phyloP scores from a whole-genome alignment of 2,797 vertebrate genomes.

The Spinus olivaceus region DNA sequence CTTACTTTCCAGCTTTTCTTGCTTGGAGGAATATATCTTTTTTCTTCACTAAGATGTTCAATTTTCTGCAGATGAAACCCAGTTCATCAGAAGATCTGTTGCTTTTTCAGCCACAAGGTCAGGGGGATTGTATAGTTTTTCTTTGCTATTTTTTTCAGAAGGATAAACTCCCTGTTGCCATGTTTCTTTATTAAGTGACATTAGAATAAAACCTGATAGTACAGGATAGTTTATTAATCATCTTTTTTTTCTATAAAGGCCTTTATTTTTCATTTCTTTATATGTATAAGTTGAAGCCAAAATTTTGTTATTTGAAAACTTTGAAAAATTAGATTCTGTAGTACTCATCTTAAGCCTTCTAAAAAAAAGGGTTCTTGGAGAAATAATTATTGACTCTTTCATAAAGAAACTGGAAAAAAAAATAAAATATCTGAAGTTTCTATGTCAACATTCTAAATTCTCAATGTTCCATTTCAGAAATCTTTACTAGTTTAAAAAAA shows the following conservation, averaged over 20 bases:
- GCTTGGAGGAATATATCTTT: background rate
- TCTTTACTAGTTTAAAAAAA: background rate
- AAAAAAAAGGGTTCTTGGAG: background rate
- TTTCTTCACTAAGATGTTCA: background rate
- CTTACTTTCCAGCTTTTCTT: background rate
- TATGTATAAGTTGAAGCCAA: background rate
- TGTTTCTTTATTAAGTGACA: background rate
- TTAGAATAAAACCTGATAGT: background rate
- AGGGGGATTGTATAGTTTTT: rapidly evolving
- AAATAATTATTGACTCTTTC: background rate
- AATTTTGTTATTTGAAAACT: background rate
- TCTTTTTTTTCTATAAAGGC: background rate
- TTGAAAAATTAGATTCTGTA: background rate
- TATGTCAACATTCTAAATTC: background rate
- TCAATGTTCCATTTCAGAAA: background rate
- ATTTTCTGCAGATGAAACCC: background rate
- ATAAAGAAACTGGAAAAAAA: rapidly evolving
- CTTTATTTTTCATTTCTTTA: background rate
- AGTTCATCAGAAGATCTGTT: background rate
- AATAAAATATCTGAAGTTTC: background rate
- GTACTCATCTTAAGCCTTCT: background rate
- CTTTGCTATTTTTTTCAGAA: background rate
- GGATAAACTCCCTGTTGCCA: background rate
- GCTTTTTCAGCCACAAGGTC: background rate
- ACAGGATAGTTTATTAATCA: background rate